phyloP scores from a whole-genome alignment of 2,113 vertebrate genomes.

The Anarrhichthys ocellatus region DNA sequence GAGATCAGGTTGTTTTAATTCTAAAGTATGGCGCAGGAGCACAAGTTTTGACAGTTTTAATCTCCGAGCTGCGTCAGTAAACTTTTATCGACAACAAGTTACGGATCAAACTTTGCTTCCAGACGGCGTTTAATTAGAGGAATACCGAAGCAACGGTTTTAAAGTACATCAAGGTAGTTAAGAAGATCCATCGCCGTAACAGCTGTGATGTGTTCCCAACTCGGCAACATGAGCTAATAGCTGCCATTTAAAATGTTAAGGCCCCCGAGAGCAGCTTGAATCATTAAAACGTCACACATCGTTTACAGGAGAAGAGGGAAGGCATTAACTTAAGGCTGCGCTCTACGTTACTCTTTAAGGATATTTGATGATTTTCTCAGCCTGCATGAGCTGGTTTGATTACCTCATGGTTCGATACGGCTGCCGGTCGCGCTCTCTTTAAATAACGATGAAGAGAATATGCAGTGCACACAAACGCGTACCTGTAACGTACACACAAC shows the following conservation, averaged over 20 bases:
- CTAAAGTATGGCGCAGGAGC: background rate
- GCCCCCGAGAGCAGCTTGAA: slow-evolving; percentile 18
- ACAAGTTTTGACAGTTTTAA: slow-evolving; percentile 33
- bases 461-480: background rate
- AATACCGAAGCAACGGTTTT: slow-evolving; percentile 1
- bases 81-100: slow-evolving; percentile 10
- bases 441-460: background rate
- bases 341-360: background rate
- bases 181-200: slow-evolving; percentile 11
- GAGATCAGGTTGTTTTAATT: slow-evolving; percentile 34
- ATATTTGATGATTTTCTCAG: background rate
- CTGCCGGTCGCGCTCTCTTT: background rate
- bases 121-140: slow-evolving; percentile 14
- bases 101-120: background rate
- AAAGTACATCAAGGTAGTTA: background rate
- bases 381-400: slow-evolving; percentile 2
- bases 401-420: background rate
- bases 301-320: slow-evolving; percentile 18
- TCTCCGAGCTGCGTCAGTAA: slow-evolving; percentile 10
- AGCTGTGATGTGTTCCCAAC: slow-evolving; percentile 1
- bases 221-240: background rate
- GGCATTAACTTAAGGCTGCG: background rate
- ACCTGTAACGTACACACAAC: background rate
- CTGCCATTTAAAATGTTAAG: slow-evolving; percentile 12
- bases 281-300: slow-evolving; percentile 21